Conservation (phyloP, 2,888 invertebrate species). For the Teleogryllus oceanicus region DNA sequence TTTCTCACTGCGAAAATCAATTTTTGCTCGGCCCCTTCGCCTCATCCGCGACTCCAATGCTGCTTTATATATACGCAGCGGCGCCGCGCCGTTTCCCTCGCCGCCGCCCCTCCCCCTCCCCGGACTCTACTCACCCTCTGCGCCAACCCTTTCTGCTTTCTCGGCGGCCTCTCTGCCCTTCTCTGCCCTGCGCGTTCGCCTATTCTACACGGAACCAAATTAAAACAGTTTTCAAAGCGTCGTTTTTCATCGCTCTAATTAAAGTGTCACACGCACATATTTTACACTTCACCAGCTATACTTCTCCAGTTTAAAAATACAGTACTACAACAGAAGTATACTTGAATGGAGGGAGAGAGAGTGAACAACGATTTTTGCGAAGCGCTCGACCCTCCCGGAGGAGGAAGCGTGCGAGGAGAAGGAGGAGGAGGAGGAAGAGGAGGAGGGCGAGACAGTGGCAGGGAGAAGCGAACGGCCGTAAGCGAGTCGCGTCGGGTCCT, state of each 20-base stretch:
- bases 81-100: background rate
- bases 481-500: background rate
- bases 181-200: background rate
- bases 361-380: background rate
- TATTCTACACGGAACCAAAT: slow-evolving; percentile 43
- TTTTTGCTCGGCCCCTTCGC: background rate
- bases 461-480: too few relatives aligned
- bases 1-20: background rate
- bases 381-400: background rate
- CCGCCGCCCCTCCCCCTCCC: background rate
- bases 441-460: too few relatives aligned
- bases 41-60: background rate
- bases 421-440: too few relatives aligned
- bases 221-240: slow-evolving; percentile 47
- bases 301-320: slow-evolving; percentile 22
- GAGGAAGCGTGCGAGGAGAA: too few relatives aligned
- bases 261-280: slow-evolving; percentile 47
- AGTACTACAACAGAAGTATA: background rate
- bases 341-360: background rate
- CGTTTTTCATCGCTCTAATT: slow-evolving; percentile 49
- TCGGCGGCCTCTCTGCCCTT: slow-evolving; percentile 18
- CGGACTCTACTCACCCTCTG: background rate
- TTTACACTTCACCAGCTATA: slow-evolving; percentile 43
- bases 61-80: background rate
- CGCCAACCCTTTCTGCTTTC: slow-evolving; percentile 8